Evolutionary conservation across 1,140 invertebrate species (phyloP).

Genomic region (Drosophila aff.): DNA sequence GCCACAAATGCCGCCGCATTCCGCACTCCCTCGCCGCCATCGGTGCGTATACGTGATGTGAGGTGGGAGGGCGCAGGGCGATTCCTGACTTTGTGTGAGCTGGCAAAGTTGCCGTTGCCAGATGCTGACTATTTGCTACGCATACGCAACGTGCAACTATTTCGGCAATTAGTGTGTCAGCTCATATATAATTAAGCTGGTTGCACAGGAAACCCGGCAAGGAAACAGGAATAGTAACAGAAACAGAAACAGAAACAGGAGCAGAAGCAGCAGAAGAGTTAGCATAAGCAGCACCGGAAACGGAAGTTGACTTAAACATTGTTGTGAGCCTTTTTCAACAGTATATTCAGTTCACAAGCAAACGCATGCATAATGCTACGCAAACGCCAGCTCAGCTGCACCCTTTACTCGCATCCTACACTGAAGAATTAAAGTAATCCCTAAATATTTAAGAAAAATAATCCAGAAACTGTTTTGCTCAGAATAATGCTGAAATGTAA

Average conservation of each 20-base stretch:
- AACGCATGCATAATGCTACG: constrained; percentile 44
- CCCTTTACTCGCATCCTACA: constrained; percentile 20
- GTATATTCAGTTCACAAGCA: constrained; percentile 17
- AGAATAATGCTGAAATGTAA: not conserved
- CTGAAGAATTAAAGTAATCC: not conserved
- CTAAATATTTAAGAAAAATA: not conserved
- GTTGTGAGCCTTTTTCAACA: constrained; percentile 18
- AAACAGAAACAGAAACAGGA: constrained; percentile 1
- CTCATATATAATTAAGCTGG: constrained; percentile 47
- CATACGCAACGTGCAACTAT: constrained; percentile 50
- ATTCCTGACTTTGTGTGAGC: not conserved
- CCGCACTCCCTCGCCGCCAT: constrained; percentile 4
- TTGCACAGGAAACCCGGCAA: constrained; percentile 33
- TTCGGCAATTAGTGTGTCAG: constrained; percentile 55
- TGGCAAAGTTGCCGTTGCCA: constrained; percentile 3
- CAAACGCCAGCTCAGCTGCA: constrained; percentile 24
- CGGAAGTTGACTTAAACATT: constrained; percentile 37
- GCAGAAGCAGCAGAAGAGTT: constrained; percentile 12
- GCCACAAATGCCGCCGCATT: constrained; percentile 48
- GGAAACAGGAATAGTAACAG: constrained; percentile 32
- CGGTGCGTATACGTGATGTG: constrained; percentile 39
- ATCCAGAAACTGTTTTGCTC: not conserved
- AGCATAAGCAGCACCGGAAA: constrained; percentile 38
- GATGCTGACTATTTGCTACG: constrained; percentile 31
- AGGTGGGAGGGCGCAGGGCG: not conserved